These are phyloP conservation scores for Apostichopus leukothele DNA, from an alignment of 53 echinoderm and acorn worm genomes.

Conservation along the genomic window DNA sequence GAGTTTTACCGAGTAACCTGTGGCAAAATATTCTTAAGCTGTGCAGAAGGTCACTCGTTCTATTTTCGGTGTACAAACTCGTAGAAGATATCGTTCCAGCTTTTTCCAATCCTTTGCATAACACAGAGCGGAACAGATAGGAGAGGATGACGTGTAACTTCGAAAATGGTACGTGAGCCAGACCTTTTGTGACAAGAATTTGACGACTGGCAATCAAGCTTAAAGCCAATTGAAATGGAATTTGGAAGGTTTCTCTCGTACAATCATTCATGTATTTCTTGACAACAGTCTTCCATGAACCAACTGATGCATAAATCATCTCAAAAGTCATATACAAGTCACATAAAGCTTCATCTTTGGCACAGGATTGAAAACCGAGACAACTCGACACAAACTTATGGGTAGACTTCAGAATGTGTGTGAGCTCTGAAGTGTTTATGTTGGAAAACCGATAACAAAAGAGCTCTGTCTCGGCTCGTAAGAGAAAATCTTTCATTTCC, in stretches of 20 bases:
- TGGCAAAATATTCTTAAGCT: not conserved
- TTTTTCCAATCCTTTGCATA: conserved; percentile 58
- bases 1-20: not conserved
- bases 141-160: conserved; percentile 75
- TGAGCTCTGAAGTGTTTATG: conserved; percentile 78
- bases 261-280: conserved; percentile 73
- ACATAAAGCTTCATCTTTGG: not conserved
- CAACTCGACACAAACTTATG: conserved; percentile 61
- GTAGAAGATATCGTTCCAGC: conserved; percentile 32
- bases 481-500: conserved; percentile 67
- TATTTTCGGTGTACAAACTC: conserved; percentile 53
- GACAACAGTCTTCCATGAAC: conserved; percentile 61
- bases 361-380: not conserved
- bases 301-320: conserved; percentile 30
- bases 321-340: conserved; percentile 41
- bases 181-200: conserved; percentile 64
- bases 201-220: conserved; percentile 64
- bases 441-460: conserved; percentile 78
- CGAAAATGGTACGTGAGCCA: conserved; percentile 64
- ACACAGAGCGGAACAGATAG: conserved; percentile 66
- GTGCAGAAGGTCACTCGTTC: conserved; percentile 8
- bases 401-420: conserved; percentile 68
- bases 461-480: conserved; percentile 80
- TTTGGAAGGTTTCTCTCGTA: conserved; percentile 50
- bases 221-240: conserved; percentile 85